Percentiles rank a stretch among this genome's conserved stretches.
phyloP scores from a whole-genome alignment of 2,888 invertebrate genomes.

The Spodoptera littoralis region DNA sequence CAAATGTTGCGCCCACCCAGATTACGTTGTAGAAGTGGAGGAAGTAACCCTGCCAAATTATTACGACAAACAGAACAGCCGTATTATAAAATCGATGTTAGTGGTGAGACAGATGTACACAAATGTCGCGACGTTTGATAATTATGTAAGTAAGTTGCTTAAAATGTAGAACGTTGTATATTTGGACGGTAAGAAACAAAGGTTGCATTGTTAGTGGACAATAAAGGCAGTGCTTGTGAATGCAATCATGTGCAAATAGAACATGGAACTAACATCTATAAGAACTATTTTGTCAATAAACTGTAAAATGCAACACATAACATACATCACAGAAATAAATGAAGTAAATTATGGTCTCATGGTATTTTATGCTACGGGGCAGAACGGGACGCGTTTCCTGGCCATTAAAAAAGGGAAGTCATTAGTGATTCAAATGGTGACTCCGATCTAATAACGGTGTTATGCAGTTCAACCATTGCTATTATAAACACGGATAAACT shows the following conservation, averaged over 20 bases:
- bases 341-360: conserved; percentile 46
- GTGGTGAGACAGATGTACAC: conserved; percentile 33
- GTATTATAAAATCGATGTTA: conserved; percentile 33
- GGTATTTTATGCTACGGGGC: conserved; percentile 54
- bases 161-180: conserved; percentile 37
- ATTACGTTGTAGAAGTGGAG: conserved; percentile 30
- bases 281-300: conserved; percentile 12
- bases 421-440: conserved; percentile 78
- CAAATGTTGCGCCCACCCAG: conserved; percentile 52
- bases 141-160: conserved; percentile 47
- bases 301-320: conserved; percentile 11
- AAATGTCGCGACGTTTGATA: conserved; percentile 25
- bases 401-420: conserved; percentile 78
- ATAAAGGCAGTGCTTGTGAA: conserved; percentile 30
- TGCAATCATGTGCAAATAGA: conserved; percentile 22
- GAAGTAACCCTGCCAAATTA: conserved; percentile 21
- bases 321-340: conserved; percentile 24
- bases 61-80: conserved; percentile 17
- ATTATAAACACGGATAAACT: conserved; percentile 75
- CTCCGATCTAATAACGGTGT: conserved; percentile 79
- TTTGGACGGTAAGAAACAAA: conserved; percentile 34
- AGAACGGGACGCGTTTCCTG: conserved; percentile 77
- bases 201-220: conserved; percentile 34
- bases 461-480: conserved; percentile 72
- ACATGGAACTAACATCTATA: conserved; percentile 24